Evolutionary conservation across 2,797 vertebrate genomes (phyloP).

Genomic region (Sebastes vulpes): DNA sequence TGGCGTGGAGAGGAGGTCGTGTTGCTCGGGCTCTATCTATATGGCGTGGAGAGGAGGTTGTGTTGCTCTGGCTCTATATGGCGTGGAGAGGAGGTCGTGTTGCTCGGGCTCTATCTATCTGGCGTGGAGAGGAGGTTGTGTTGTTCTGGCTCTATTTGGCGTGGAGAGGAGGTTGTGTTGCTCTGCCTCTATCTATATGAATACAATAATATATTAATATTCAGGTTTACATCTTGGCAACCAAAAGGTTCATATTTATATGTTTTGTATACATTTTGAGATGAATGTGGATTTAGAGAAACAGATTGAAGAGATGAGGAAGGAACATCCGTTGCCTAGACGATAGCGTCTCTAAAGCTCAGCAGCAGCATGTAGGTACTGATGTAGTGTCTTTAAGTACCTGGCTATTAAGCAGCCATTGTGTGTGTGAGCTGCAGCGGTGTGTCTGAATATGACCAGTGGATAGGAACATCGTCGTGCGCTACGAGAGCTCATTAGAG

Average conservation of each 20-base stretch:
- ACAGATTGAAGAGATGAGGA: not conserved
- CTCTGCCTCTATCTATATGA: too few relatives aligned
- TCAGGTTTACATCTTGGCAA: not conserved
- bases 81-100: too few relatives aligned
- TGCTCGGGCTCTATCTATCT: too few relatives aligned
- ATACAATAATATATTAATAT: too few relatives aligned
- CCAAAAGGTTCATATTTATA: not conserved
- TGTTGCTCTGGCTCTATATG: too few relatives aligned
- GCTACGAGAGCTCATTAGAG: conserved; percentile 69
- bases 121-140: too few relatives aligned
- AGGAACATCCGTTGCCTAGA: not conserved
- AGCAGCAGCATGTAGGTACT: conserved; percentile 14
- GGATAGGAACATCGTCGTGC: conserved; percentile 63
- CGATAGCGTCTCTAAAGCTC: conserved; percentile 26
- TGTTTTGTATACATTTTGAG: not conserved
- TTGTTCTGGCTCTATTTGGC: too few relatives aligned
- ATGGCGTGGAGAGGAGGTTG: too few relatives aligned
- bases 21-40: too few relatives aligned
- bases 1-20: too few relatives aligned
- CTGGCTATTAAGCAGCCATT: conserved; percentile 57
- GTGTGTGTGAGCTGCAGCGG: conserved; percentile 35
- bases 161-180: too few relatives aligned
- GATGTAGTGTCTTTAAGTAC: conserved; percentile 58
- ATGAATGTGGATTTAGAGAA: not conserved
- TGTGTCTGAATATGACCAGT: conserved; percentile 66